Conservation (phyloP, 2,113 vertebrate species). For the Seriola rivoliana region DNA sequence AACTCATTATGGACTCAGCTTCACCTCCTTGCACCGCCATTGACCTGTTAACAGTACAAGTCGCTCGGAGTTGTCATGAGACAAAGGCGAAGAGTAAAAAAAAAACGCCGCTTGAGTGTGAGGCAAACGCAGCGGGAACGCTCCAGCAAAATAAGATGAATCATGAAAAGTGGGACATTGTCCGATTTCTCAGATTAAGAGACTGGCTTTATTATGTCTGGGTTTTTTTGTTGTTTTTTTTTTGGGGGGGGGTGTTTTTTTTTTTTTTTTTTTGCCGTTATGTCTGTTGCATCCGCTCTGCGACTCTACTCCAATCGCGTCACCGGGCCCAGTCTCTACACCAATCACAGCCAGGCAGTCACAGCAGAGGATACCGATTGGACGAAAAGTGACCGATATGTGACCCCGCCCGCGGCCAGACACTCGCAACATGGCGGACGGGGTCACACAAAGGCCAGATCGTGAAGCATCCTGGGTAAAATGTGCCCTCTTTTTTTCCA, state of each 20-base stretch:
- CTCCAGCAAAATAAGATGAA: conserved; percentile 27
- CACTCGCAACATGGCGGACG: conserved; percentile 57
- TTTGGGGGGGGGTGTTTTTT: neutral
- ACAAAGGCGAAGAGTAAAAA: conserved; percentile 58
- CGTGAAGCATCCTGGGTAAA: conserved; percentile 77
- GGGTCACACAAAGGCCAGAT: conserved; percentile 79
- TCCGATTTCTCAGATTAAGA: conserved; percentile 34
- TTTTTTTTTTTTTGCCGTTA: neutral
- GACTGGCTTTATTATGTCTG: neutral
- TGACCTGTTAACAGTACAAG: conserved; percentile 78
- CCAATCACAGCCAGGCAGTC: conserved; percentile 30
- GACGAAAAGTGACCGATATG: conserved; percentile 48
- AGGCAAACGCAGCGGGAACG: conserved; percentile 47
- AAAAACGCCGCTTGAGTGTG: conserved; percentile 17
- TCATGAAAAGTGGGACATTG: conserved; percentile 55
- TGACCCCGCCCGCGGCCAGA: conserved; percentile 63
- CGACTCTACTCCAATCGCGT: conserved; percentile 20
- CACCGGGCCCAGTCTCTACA: neutral
- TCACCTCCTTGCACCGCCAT: conserved; percentile 59
- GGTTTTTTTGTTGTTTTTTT: neutral
- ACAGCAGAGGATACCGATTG: conserved; percentile 67
- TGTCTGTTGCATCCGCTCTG: neutral
- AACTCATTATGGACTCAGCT: conserved; percentile 73
- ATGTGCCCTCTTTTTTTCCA: conserved; percentile 51
- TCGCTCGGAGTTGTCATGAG: conserved; percentile 49